phyloP scores from a whole-genome alignment of 2,113 vertebrate genomes.

The Percina caprodes region DNA sequence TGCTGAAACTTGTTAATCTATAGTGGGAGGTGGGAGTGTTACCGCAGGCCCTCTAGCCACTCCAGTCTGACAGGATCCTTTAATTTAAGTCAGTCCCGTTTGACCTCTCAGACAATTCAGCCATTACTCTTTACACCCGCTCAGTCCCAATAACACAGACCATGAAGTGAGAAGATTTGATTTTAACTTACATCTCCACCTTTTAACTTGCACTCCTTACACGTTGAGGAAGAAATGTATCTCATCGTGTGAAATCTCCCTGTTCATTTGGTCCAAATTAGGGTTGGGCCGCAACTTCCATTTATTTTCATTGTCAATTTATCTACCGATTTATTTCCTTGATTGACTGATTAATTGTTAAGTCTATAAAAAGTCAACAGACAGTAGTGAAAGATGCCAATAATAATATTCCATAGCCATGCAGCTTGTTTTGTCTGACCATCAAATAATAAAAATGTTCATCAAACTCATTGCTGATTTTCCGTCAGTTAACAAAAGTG shows the following conservation, averaged over 20 bases:
- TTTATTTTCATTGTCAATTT: slow-evolving; percentile 3
- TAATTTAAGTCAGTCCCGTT: slow-evolving; percentile 55
- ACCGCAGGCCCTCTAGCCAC: slow-evolving; percentile 85
- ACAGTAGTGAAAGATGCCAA: neutral
- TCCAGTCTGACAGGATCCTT: slow-evolving; percentile 82
- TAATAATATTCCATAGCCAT: neutral
- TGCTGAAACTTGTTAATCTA: slow-evolving; percentile 87
- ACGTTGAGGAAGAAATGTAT: slow-evolving; percentile 30
- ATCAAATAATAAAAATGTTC: no score
- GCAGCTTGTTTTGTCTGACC: slow-evolving; percentile 18
- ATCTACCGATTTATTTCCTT: neutral
- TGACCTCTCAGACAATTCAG: slow-evolving; percentile 59
- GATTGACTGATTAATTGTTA: slow-evolving; percentile 5
- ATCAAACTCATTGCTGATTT: no score
- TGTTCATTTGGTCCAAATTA: slow-evolving; percentile 6
- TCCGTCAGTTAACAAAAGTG: no score
- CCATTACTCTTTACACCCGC: slow-evolving; percentile 60
- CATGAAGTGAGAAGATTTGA: slow-evolving; percentile 21
- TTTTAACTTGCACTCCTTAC: neutral
- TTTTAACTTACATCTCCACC: slow-evolving; percentile 11
- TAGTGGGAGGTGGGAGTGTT: slow-evolving; percentile 76
- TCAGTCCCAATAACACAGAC: slow-evolving; percentile 15
- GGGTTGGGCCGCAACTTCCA: neutral
- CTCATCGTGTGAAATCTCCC: slow-evolving; percentile 25
- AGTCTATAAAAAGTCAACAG: neutral